Evolutionary conservation across 2,888 invertebrate species (phyloP).

Genomic region (Synanthedon vespiformis): DNA sequence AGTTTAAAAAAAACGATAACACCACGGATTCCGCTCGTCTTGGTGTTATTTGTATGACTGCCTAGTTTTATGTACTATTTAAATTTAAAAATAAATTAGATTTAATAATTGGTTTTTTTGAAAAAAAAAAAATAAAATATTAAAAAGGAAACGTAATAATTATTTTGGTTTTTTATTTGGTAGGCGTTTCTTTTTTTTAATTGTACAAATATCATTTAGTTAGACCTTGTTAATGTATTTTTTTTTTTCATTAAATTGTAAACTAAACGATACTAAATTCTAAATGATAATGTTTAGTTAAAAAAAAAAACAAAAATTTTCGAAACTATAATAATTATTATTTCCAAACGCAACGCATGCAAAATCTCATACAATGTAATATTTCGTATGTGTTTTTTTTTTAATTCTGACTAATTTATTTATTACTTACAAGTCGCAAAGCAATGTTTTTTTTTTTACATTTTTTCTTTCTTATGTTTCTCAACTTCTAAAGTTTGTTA

Average conservation of each 20-base stretch:
- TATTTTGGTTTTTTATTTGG: constrained; percentile 10
- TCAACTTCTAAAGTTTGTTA: too few species aligned
- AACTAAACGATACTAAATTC: not conserved
- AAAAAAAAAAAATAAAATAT: not conserved
- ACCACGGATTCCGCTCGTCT: constrained; percentile 23
- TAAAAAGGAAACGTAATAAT: too few species aligned
- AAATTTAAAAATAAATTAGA: constrained; percentile 36
- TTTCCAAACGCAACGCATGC: constrained; percentile 23
- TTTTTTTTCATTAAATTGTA: constrained; percentile 22
- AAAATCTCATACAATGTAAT: constrained; percentile 30
- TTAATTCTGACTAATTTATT: too few species aligned
- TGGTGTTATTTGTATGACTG: constrained; percentile 66
- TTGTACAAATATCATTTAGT: not conserved
- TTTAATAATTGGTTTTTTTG: constrained; percentile 39
- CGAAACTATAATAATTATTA: too few species aligned
- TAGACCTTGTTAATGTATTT: constrained; percentile 10
- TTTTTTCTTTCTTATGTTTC: too few species aligned
- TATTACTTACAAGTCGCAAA: too few species aligned
- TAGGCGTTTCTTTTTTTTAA: not conserved
- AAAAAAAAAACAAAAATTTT: constrained; percentile 27
- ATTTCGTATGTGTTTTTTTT: constrained; percentile 5
- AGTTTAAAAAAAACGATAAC: not conserved
- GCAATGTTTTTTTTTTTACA: too few species aligned
- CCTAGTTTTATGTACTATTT: constrained; percentile 62
- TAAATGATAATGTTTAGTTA: constrained; percentile 13